Conservation (phyloP, 23 tunicate genomes). For the Trididemnum miniatum region DNA sequence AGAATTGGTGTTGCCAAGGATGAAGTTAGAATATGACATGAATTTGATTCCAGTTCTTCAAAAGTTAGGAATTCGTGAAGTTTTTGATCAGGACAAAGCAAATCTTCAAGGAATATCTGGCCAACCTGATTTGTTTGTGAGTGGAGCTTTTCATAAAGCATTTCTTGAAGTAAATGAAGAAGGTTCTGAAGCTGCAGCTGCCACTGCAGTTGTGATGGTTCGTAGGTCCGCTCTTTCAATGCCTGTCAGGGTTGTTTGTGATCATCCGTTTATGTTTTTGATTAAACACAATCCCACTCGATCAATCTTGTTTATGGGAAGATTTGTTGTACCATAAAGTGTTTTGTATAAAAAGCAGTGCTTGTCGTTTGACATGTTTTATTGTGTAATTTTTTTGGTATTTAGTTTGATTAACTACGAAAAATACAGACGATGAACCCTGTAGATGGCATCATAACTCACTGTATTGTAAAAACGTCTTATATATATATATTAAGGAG, state of each 20-base stretch:
- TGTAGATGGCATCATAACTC: too few relatives aligned
- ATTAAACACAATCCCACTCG: slow-evolving; percentile 65
- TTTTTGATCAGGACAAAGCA: slow-evolving; percentile 45
- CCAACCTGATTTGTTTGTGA: slow-evolving; percentile 37
- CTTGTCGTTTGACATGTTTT: too few relatives aligned
- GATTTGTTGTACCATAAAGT: slow-evolving; percentile 16
- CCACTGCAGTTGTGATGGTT: slow-evolving; percentile 60
- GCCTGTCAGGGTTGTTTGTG: slow-evolving; percentile 55
- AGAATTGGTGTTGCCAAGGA: slow-evolving; percentile 46
- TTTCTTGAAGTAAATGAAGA: slow-evolving; percentile 86
- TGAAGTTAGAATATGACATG: slow-evolving; percentile 47
- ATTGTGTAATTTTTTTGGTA: too few relatives aligned
- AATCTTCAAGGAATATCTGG: slow-evolving; percentile 46
- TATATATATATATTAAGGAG: too few relatives aligned
- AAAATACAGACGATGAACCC: too few relatives aligned
- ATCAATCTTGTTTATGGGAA: slow-evolving; percentile 61
- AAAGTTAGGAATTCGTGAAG: slow-evolving; percentile 33
- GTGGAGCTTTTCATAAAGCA: slow-evolving; percentile 68
- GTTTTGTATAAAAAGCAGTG: background rate
- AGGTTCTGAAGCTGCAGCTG: slow-evolving; percentile 95
- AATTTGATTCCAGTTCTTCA: slow-evolving; percentile 35
- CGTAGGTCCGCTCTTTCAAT: slow-evolving; percentile 12
- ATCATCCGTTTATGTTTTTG: slow-evolving; percentile 81
- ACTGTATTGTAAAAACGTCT: too few relatives aligned
- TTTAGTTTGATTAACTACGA: too few relatives aligned